Evolutionary conservation across 2,888 invertebrate species (phyloP), one percentile per base, ranked within the genome.

Genomic region (Cataglyphis rosenhaueri): DNA sequence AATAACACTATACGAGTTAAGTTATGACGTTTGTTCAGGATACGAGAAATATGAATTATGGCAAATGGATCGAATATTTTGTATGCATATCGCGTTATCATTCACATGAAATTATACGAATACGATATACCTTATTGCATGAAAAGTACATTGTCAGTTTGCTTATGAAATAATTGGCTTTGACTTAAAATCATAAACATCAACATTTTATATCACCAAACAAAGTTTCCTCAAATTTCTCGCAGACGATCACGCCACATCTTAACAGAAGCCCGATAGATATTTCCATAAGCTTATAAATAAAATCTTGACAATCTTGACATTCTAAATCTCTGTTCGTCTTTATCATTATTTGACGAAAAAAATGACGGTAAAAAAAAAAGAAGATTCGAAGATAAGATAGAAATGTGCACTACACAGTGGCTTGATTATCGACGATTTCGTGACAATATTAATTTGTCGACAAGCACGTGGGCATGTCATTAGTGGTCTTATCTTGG

Each of bases 401-500:
- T 18, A 41, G 38, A 52, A 52, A 65, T 44, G 79, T 25, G 44
- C 35, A n/a, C 35, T 18, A 0, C 52, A 62, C 48, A 55, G 48
- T 44, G 59, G 29, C 12, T 25, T 48, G n/a, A 78, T 70, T 25
- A 61, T 76, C 18, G 65, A n/a, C 70, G 83, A 84, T 89, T 79
- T 84, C 88, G 88, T 89, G 89, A 89, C 88, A 25, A 81, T 86
- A 84, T 87, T 83, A 89, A 88, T 88, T 84, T 78, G 68, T 65
- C 41, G 29, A 29, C 75, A 78, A 44, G 64, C 70, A 81, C 74
- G 41, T 41, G 35, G 82, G 62, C 35, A 81, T 61, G 81, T 9
- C 59, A 57, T 74, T 81, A 55, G 29, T 21, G 29, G 21, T 66
- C 44, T 59, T 48, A 57, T 57, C 59, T 73, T 48, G 15, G 66